Percentiles rank a stretch among this genome's conserved stretches.
phyloP scores from a whole-genome alignment of 2,797 vertebrate species.

The Tachyglossus aculeatus region DNA sequence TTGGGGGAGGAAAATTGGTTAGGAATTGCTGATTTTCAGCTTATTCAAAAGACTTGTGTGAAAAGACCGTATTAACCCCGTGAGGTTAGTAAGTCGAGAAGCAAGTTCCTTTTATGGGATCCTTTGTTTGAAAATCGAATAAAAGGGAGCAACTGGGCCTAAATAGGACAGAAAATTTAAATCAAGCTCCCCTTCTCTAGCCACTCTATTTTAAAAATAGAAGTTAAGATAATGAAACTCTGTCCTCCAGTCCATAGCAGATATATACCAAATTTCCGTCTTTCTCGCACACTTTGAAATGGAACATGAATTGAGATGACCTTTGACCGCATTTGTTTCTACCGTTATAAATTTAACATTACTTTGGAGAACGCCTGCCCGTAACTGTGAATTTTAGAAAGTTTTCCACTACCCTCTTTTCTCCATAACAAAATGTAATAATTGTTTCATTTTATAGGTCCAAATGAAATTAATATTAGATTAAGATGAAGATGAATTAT shows the following conservation, averaged over 20 bases:
- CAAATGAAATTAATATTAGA: constrained; percentile 41
- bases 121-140: constrained; percentile 26
- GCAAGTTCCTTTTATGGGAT: too few relatives aligned
- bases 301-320: not conserved
- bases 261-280: not conserved
- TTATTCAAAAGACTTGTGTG: constrained; percentile 27
- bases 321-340: not conserved
- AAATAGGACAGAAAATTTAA: constrained; percentile 47
- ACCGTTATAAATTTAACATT: too few relatives aligned
- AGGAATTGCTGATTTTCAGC: constrained; percentile 27
- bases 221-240: not conserved
- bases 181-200: constrained; percentile 6
- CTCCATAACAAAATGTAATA: constrained; percentile 15
- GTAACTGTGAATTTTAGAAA: constrained; percentile 23
- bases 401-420: not conserved
- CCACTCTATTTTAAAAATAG: not conserved
- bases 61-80: constrained; percentile 21
- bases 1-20: constrained; percentile 10
- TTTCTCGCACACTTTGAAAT: constrained; percentile 16
- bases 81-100: constrained; percentile 22
- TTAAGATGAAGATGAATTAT: too few relatives aligned
- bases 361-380: constrained; percentile 3
- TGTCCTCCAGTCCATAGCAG: not conserved
- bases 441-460: constrained; percentile 23
- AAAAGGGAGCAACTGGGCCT: constrained; percentile 23